Conservation (phyloP, 2,888 invertebrate genomes). For the Tenthredo distinguenda region DNA sequence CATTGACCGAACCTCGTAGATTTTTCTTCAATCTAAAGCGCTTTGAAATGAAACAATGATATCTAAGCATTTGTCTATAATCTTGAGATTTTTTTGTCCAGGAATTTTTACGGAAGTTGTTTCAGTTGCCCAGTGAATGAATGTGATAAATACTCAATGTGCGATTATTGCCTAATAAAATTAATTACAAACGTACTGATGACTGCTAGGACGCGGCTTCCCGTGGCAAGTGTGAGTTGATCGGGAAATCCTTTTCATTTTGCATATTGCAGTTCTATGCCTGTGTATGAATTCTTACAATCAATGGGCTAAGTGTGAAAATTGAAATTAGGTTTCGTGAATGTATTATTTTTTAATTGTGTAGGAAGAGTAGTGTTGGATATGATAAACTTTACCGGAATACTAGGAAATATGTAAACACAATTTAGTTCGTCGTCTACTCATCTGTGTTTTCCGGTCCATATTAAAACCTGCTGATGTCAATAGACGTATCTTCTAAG, state of each 20-base stretch:
- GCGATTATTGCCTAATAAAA: too few relatives aligned
- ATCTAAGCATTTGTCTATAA: too few relatives aligned
- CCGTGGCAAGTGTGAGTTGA: neutral
- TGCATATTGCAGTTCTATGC: neutral
- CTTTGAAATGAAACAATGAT: too few relatives aligned
- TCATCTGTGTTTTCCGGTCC: neutral
- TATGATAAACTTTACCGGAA: neutral
- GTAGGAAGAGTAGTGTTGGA: neutral
- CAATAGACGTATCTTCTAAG: neutral
- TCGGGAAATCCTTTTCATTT: neutral
- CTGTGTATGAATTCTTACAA: neutral
- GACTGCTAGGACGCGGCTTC: too few relatives aligned
- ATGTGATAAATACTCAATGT: too few relatives aligned
- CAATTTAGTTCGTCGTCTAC: neutral
- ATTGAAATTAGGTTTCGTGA: neutral
- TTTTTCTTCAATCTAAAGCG: too few relatives aligned
- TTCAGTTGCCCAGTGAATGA: too few relatives aligned
- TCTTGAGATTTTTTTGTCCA: too few relatives aligned
- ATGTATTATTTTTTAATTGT: neutral
- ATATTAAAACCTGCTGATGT: neutral
- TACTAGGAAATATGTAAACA: slow-evolving; percentile 10
- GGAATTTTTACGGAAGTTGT: too few relatives aligned
- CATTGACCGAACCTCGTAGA: too few relatives aligned
- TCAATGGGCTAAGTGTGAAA: neutral
- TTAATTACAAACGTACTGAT: too few relatives aligned